Percentiles rank a stretch among this genome's conserved stretches.
phyloP scores from a whole-genome alignment of 2,797 vertebrate genomes.

The Kryptopterus vitreolus region DNA sequence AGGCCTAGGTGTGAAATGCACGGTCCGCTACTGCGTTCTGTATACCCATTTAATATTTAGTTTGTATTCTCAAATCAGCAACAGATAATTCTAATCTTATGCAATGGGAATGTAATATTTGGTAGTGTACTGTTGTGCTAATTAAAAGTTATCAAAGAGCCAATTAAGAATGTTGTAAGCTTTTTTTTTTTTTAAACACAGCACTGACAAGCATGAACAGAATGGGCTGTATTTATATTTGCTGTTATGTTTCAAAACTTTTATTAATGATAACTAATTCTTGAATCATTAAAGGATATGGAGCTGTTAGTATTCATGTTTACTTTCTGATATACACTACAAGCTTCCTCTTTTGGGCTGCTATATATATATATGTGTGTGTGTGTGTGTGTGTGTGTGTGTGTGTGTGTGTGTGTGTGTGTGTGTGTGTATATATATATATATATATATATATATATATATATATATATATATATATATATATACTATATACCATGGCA shows the following conservation, averaged over 20 bases:
- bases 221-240: not conserved
- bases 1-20: too few relatives aligned
- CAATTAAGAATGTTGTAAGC: not conserved
- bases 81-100: not conserved
- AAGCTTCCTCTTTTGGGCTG: too few relatives aligned
- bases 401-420: too few relatives aligned
- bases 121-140: not conserved
- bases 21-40: too few relatives aligned
- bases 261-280: not conserved
- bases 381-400: too few relatives aligned
- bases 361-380: too few relatives aligned
- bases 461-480: too few relatives aligned
- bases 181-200: not conserved
- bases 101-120: not conserved
- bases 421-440: too few relatives aligned
- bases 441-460: too few relatives aligned
- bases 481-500: too few relatives aligned
- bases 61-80: not conserved
- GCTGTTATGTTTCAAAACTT: not conserved
- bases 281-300: not conserved
- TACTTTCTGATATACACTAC: too few relatives aligned
- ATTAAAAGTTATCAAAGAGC: not conserved
- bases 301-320: too few relatives aligned
- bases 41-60: not conserved
- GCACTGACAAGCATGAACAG: not conserved